These are phyloP conservation scores for Ochropacha duplaris DNA, from an alignment of 2,888 invertebrate species.

Conservation along the genomic window DNA sequence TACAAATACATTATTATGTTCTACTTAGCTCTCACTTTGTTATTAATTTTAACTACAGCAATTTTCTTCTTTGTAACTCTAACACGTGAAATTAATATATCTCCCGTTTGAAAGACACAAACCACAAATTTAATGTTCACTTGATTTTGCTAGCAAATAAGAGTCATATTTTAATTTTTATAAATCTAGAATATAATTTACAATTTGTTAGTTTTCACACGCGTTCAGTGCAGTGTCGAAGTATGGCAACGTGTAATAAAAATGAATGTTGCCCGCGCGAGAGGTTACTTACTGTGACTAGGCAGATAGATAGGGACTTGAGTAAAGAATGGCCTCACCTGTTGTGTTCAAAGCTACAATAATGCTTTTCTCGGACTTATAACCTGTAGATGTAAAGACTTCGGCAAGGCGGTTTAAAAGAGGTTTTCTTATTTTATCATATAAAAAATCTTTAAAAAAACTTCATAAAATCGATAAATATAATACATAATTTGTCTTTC, in stretches of 20 bases:
- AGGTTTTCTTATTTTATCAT: too few relatives aligned
- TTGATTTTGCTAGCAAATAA: background rate
- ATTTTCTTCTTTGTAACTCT: conserved; percentile 10
- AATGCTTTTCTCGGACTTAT: conserved; percentile 15
- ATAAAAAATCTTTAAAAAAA: background rate
- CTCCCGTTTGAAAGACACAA: background rate
- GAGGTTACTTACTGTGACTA: conserved; percentile 33
- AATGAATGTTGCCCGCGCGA: conserved; percentile 35
- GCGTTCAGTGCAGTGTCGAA: conserved; percentile 13
- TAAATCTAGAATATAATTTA: conserved; percentile 18
- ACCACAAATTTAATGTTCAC: background rate
- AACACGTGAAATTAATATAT: conserved; percentile 40
- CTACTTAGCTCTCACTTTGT: background rate
- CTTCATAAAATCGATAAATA: background rate
- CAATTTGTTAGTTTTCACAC: conserved; percentile 19
- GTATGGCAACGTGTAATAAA: conserved; percentile 32
- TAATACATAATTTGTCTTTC: background rate
- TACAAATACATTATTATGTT: background rate
- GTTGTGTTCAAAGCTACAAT: conserved; percentile 32
- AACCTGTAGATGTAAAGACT: conserved; percentile 18
- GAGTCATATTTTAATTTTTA: conserved; percentile 11
- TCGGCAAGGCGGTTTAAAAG: too few relatives aligned
- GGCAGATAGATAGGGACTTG: conserved; percentile 31
- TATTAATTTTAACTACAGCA: background rate
- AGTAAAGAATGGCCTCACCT: conserved; percentile 37